Percentiles rank a stretch among this genome's conserved stretches.
Evolutionary conservation across 2,888 invertebrate genomes (phyloP).

Genomic region (Eupithecia exiguata): DNA sequence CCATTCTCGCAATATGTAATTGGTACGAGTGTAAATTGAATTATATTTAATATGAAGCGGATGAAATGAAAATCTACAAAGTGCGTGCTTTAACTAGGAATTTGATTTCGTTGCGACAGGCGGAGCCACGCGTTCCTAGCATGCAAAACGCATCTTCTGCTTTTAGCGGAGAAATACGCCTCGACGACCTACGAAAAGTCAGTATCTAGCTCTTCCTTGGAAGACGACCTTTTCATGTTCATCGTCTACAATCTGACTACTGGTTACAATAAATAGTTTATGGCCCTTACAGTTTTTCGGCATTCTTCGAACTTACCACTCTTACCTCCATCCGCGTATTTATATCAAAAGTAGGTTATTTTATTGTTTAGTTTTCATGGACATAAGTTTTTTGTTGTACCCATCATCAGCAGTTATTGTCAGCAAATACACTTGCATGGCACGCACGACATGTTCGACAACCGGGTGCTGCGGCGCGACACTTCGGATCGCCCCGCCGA

Average conservation of each 20-base stretch:
- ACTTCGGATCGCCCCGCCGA: not conserved
- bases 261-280: not conserved
- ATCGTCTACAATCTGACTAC: not conserved
- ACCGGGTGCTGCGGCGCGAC: not conserved
- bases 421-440: not conserved
- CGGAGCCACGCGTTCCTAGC: not conserved
- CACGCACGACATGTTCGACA: not conserved
- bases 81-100: constrained; percentile 73
- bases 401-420: not conserved
- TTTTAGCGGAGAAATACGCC: not conserved
- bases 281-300: not conserved
- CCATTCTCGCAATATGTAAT: constrained; percentile 46
- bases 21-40: constrained; percentile 66
- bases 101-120: constrained; percentile 56
- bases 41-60: constrained; percentile 68
- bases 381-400: not conserved
- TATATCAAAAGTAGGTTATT: not conserved
- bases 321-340: not conserved
- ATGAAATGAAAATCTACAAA: constrained; percentile 73
- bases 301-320: not conserved
- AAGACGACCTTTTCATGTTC: not conserved
- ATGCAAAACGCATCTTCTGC: not conserved
- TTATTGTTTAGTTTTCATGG: not conserved
- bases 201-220: not conserved
- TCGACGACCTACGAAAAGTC: too few relatives aligned